A percentile compares a stretch with the other conserved stretches of the same genome.
phyloP scores from a whole-genome alignment of 2,888 invertebrate genomes.

The Ischnus inquisitorius region DNA sequence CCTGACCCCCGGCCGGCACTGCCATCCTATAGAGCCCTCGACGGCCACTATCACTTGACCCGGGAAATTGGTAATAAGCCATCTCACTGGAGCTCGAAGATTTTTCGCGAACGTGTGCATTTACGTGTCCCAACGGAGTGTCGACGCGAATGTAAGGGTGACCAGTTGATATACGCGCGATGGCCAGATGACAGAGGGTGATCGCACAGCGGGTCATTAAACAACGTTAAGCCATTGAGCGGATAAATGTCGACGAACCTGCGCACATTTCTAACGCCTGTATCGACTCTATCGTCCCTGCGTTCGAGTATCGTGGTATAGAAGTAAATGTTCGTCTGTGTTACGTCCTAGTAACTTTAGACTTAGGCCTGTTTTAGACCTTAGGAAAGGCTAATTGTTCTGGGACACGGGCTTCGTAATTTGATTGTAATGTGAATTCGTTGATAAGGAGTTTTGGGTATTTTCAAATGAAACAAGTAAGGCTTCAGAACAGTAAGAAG shows the following conservation, averaged over 20 bases:
- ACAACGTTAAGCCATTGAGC: constrained; percentile 59
- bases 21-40: constrained; percentile 21
- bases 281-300: constrained; percentile 34
- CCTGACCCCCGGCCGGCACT: not conserved
- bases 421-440: too few relatives aligned
- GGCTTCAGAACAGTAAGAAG: too few relatives aligned
- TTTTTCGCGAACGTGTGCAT: constrained; percentile 23
- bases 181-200: constrained; percentile 42
- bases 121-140: constrained; percentile 7
- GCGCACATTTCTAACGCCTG: constrained; percentile 13
- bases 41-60: constrained; percentile 35
- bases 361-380: too few relatives aligned
- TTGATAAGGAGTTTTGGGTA: too few relatives aligned
- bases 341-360: too few relatives aligned
- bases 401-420: too few relatives aligned
- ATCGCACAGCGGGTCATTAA: constrained; percentile 43
- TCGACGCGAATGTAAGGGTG: constrained; percentile 3
- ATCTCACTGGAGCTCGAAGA: constrained; percentile 24
- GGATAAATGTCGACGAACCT: constrained; percentile 18
- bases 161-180: constrained; percentile 39
- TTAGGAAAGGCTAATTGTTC: too few relatives aligned
- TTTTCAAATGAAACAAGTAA: too few relatives aligned
- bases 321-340: not conserved
- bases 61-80: constrained; percentile 58
- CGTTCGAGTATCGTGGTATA: not conserved